These are phyloP conservation scores for Hydrocynus forskahlii DNA, from an alignment of 2,797 vertebrate genomes.

Conservation along the genomic window DNA sequence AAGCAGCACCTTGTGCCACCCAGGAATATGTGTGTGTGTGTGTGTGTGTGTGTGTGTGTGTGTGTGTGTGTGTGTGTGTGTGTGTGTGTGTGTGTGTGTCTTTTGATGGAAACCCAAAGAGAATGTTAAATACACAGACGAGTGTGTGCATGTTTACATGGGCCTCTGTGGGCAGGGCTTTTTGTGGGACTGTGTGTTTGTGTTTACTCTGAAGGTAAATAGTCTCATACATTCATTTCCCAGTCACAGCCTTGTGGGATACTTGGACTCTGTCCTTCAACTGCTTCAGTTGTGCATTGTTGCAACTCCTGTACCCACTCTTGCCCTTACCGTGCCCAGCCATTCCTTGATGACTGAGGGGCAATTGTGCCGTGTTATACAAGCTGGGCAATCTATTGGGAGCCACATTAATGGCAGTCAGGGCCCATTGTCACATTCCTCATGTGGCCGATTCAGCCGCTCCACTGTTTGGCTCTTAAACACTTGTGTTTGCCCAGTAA, in stretches of 20 bases:
- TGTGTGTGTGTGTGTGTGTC: background rate
- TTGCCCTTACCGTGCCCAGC: slow-evolving; percentile 31
- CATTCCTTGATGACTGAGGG: slow-evolving; percentile 68
- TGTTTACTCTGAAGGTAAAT: slow-evolving; percentile 35
- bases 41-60: slow-evolving; percentile 26
- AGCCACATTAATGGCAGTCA: slow-evolving; percentile 63
- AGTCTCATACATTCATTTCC: slow-evolving; percentile 26
- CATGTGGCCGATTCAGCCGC: slow-evolving; percentile 74
- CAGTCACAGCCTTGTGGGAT: slow-evolving; percentile 34
- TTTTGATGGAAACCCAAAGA: slow-evolving; percentile 1
- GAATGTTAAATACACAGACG: slow-evolving; percentile 17
- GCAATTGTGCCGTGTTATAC: slow-evolving; percentile 67
- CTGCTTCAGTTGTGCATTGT: background rate
- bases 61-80: slow-evolving; percentile 26
- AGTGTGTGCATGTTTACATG: slow-evolving; percentile 14
- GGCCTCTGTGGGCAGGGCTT: slow-evolving; percentile 12
- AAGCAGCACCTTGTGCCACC: slow-evolving; percentile 23
- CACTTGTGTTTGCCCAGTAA: slow-evolving; percentile 65
- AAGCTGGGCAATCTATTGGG: slow-evolving; percentile 60
- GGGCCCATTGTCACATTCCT: slow-evolving; percentile 78
- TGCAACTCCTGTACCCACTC: slow-evolving; percentile 23
- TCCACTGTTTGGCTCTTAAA: slow-evolving; percentile 77
- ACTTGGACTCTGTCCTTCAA: slow-evolving; percentile 10
- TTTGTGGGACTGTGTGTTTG: slow-evolving; percentile 24
- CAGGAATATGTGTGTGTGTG: slow-evolving; percentile 41